phyloP scores from a whole-genome alignment of 2,797 vertebrate species.

The Chaetodon trifasciatus region DNA sequence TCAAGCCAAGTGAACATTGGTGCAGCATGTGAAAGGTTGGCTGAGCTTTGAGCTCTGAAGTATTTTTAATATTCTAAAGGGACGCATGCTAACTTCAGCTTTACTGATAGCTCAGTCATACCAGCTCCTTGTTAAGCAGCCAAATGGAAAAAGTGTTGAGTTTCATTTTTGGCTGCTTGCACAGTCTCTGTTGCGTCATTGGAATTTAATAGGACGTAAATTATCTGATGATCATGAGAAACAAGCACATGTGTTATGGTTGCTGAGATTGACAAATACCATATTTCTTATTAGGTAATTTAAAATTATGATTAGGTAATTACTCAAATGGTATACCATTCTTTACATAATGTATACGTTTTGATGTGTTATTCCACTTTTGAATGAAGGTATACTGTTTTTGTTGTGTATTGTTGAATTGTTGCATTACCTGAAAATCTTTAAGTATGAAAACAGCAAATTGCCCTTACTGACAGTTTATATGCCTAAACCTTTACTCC shows the following conservation, averaged over 20 bases:
- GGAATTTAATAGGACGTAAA: neutral
- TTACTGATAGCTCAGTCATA: neutral
- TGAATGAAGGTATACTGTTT: neutral
- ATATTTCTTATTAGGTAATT: neutral
- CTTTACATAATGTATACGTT: neutral
- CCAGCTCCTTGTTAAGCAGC: neutral
- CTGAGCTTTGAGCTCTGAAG: neutral
- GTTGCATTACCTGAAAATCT: neutral
- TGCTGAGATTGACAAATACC: neutral
- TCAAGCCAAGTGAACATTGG: neutral
- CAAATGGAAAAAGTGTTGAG: neutral
- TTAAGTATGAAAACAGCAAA: neutral
- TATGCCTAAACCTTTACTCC: neutral
- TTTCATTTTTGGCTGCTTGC: constrained; percentile 8
- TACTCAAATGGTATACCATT: neutral
- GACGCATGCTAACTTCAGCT: neutral
- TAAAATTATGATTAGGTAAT: neutral
- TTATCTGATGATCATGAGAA: neutral
- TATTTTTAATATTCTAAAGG: neutral
- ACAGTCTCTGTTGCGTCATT: neutral
- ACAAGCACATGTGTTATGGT: neutral
- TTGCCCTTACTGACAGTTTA: neutral
- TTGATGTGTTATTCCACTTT: neutral
- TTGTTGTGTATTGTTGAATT: neutral
- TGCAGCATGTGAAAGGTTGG: neutral